A percentile compares a stretch with the other conserved stretches of the same genome.
phyloP scores from a whole-genome alignment of 2,113 vertebrate genomes.

The Ibidorhyncha struthersii region DNA sequence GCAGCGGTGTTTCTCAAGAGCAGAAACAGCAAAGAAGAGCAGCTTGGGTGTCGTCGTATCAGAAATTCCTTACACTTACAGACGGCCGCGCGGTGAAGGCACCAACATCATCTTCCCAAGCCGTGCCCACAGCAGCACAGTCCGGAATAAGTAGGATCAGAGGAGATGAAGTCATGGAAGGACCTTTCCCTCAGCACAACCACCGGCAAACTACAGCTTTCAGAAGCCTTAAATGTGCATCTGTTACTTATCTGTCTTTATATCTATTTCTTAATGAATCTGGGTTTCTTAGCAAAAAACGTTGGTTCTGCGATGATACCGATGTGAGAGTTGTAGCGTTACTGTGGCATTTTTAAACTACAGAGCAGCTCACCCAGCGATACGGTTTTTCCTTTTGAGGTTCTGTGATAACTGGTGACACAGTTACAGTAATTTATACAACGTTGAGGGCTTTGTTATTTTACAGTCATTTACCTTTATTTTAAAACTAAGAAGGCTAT shows the following conservation, averaged over 20 bases:
- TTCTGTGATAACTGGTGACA: not conserved
- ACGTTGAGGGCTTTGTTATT: not conserved
- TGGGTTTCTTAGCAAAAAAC: not conserved
- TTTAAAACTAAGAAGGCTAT: not conserved
- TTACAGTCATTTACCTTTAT: not conserved
- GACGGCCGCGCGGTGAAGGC: accelerated
- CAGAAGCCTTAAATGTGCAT: no score
- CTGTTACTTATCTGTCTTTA: not conserved
- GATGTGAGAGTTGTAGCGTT: no score
- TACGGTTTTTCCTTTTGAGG: not conserved
- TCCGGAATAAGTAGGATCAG: accelerated
- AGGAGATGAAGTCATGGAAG: not conserved
- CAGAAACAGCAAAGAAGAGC: not conserved
- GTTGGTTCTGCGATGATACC: not conserved
- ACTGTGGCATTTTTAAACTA: not conserved
- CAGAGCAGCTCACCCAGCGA: not conserved
- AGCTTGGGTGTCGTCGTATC: accelerated
- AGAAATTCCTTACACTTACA: not conserved
- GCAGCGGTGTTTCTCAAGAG: no score
- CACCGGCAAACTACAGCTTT: not conserved
- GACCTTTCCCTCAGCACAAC: no score
- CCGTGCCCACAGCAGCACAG: not conserved
- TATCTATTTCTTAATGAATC: not conserved
- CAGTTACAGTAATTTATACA: not conserved
- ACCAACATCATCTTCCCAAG: accelerated